Evolutionary conservation across 2,888 invertebrate species (phyloP).

Genomic region (Drosophila austrosaltans): DNA sequence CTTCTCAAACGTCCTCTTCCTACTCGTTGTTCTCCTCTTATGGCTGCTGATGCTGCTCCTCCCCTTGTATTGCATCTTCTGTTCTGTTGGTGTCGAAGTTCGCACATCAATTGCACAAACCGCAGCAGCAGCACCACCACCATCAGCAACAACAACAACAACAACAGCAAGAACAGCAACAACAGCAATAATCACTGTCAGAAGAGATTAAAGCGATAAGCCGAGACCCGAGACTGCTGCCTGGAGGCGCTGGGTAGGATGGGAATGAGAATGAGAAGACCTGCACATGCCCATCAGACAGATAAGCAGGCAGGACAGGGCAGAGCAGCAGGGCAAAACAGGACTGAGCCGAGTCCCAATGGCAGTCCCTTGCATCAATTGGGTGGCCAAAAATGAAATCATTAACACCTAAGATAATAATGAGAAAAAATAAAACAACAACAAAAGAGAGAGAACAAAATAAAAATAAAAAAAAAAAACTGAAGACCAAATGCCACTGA

Average conservation of each 20-base stretch:
- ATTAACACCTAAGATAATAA: constrained; percentile 83
- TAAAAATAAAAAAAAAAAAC: neutral
- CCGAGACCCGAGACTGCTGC: constrained; percentile 49
- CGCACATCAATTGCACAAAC: constrained; percentile 81
- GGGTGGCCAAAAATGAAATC: constrained; percentile 84
- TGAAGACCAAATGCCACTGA: constrained; percentile 53
- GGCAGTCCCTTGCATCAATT: constrained; percentile 61
- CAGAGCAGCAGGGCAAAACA: constrained; percentile 14
- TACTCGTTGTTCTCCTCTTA: neutral
- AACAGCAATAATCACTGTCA: constrained; percentile 81
- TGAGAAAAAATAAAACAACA: constrained; percentile 50
- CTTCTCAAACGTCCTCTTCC: constrained; percentile 16
- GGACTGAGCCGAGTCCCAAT: neutral
- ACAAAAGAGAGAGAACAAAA: constrained; percentile 34
- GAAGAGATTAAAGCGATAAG: constrained; percentile 80
- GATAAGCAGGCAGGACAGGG: constrained; percentile 29
- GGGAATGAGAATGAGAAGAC: constrained; percentile 9
- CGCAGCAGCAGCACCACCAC: constrained; percentile 43
- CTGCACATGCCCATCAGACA: constrained; percentile 22
- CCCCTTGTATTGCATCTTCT: constrained; percentile 15
- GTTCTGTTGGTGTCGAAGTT: constrained; percentile 70
- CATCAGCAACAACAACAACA: neutral
- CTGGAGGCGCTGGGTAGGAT: constrained; percentile 13
- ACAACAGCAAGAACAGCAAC: constrained; percentile 55
- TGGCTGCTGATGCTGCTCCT: constrained; percentile 10